phyloP scores from a whole-genome alignment of 2,113 vertebrate species.

The Podarcis raffonei region DNA sequence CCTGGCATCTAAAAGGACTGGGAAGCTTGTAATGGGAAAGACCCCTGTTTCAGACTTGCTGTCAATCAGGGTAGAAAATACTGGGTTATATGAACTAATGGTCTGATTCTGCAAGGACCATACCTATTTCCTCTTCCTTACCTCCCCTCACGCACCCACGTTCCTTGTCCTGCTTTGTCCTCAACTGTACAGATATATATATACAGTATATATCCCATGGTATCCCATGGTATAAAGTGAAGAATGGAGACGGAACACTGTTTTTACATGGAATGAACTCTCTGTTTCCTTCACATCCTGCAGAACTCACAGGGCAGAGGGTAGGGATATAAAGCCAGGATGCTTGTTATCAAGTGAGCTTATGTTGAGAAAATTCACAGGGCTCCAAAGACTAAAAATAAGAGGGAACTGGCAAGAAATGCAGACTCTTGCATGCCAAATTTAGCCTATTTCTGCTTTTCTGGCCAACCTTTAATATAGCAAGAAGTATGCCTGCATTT shows the following conservation, averaged over 20 bases:
- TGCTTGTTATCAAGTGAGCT: constrained; percentile 42
- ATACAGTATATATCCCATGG: background rate
- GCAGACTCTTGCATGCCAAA: constrained; percentile 59
- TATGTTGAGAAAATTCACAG: constrained; percentile 56
- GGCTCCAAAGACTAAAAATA: constrained; percentile 62
- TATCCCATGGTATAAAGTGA: background rate
- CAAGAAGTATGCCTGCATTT: constrained; percentile 42
- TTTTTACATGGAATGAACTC: background rate
- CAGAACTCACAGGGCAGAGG: background rate
- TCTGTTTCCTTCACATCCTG: constrained; percentile 26
- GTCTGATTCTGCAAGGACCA: too few species aligned
- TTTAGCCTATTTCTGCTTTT: constrained; percentile 58
- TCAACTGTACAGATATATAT: background rate
- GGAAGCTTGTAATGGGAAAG: too few species aligned
- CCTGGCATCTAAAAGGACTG: background rate
- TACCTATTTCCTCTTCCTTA: background rate
- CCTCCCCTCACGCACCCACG: background rate
- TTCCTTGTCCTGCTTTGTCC: background rate
- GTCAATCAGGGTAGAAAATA: background rate
- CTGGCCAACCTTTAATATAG: constrained; percentile 53
- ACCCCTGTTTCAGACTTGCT: background rate
- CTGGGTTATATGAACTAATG: background rate
- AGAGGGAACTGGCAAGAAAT: constrained; percentile 56
- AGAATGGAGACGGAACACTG: background rate
- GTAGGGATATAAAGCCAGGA: constrained; percentile 31